Conservation (phyloP, 2,113 vertebrate species). For the Zingel zingel region DNA sequence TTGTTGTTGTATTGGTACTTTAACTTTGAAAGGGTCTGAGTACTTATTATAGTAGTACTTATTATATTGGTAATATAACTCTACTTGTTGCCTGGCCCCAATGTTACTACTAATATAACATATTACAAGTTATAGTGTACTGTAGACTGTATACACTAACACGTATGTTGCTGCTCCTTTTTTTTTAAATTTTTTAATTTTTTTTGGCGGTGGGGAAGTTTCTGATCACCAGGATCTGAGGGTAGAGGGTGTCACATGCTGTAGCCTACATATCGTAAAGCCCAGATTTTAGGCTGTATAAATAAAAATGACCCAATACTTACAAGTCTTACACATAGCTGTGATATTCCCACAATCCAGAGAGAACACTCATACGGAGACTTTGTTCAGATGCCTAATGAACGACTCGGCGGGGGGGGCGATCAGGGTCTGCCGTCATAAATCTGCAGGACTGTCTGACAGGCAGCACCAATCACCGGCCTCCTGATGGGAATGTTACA, state of each 20-base stretch:
- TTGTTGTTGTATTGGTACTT: too few species aligned
- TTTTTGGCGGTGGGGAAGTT: too few species aligned
- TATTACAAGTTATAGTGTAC: background rate
- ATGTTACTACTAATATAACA: background rate
- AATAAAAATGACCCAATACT: background rate
- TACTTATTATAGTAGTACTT: background rate
- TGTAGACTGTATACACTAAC: background rate
- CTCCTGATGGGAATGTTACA: slow-evolving; percentile 33
- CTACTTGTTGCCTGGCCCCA: background rate
- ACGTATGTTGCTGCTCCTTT: background rate
- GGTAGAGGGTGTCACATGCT: background rate
- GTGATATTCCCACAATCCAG: background rate
- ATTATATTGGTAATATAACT: background rate
- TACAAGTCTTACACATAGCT: background rate
- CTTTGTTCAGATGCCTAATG: slow-evolving; percentile 32
- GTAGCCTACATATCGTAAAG: background rate
- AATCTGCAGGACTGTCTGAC: slow-evolving; percentile 52
- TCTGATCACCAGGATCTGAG: background rate
- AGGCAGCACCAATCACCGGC: slow-evolving; percentile 56
- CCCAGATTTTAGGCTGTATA: background rate
- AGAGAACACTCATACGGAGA: background rate
- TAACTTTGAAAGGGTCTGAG: background rate
- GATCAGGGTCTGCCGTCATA: slow-evolving; percentile 15
- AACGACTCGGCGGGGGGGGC: slow-evolving; percentile 38
- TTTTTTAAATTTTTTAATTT: background rate